phyloP scores from a whole-genome alignment of 1,140 invertebrate species.

The Euura lappo region DNA sequence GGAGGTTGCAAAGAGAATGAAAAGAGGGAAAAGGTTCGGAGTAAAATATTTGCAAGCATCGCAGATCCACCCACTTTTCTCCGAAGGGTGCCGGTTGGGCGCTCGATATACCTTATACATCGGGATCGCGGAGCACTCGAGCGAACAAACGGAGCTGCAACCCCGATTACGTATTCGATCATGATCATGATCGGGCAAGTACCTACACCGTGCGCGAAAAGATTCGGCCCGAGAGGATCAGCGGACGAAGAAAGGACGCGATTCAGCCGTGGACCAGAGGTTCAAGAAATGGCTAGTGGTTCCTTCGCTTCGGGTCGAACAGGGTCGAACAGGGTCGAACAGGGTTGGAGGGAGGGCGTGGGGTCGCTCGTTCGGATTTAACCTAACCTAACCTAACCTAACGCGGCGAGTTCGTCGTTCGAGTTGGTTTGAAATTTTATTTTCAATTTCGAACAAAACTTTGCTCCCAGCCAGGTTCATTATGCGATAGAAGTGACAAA shows the following conservation, averaged over 20 bases:
- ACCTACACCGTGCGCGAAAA: not conserved
- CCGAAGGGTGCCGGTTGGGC: slow-evolving; percentile 1
- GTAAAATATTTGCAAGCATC: slow-evolving; percentile 41
- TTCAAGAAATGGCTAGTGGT: not conserved
- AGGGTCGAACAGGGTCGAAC: not conserved
- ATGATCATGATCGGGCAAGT: slow-evolving; percentile 15
- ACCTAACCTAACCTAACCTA: too few species aligned
- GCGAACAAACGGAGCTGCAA: slow-evolving; percentile 20
- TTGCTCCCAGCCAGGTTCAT: too few species aligned
- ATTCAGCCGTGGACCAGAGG: not conserved
- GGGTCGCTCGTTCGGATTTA: too few species aligned
- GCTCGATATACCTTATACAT: slow-evolving; percentile 25
- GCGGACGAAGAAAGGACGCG: not conserved
- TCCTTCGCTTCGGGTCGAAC: not conserved
- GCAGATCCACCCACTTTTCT: slow-evolving; percentile 23
- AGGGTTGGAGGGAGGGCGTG: not conserved
- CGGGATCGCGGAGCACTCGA: slow-evolving; percentile 11
- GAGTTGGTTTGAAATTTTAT: too few species aligned
- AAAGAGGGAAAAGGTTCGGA: not conserved
- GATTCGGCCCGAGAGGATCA: not conserved
- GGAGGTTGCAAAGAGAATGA: too few species aligned
- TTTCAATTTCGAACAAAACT: too few species aligned
- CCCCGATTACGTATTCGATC: slow-evolving; percentile 40
- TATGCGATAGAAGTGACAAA: too few species aligned
- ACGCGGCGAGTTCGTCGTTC: too few species aligned